phyloP scores from a whole-genome alignment of 2,888 invertebrate genomes.

The Tyria jacobaeae region DNA sequence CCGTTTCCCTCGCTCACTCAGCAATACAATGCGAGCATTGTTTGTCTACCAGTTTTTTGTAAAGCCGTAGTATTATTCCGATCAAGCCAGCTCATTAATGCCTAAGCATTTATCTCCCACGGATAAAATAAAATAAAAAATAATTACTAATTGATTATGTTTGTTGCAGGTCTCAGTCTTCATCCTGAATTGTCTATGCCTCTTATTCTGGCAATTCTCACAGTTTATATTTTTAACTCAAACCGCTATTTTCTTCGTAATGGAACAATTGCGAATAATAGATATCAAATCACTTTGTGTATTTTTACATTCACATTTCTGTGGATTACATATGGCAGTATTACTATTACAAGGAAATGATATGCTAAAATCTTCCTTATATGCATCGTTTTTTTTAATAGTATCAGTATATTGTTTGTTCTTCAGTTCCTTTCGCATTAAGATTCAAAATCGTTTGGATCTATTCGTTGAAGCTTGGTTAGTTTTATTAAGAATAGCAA shows the following conservation, averaged over 20 bases:
- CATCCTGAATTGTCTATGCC: constrained; percentile 76
- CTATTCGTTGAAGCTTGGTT: constrained; percentile 66
- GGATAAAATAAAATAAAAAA: too few species aligned
- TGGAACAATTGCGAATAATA: constrained; percentile 88
- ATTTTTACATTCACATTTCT: constrained; percentile 76
- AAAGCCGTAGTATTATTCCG: too few species aligned
- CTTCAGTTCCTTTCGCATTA: constrained; percentile 69
- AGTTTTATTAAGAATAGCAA: constrained; percentile 58
- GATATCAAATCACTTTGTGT: constrained; percentile 71
- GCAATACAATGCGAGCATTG: too few species aligned
- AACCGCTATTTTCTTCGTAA: constrained; percentile 89
- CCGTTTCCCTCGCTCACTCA: too few species aligned
- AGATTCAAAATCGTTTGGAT: constrained; percentile 64
- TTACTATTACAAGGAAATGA: constrained; percentile 78
- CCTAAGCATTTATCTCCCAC: too few species aligned
- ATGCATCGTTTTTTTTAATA: constrained; percentile 76
- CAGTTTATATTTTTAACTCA: constrained; percentile 94
- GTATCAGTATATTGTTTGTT: constrained; percentile 70
- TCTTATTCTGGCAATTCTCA: constrained; percentile 92
- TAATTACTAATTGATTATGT: not conserved
- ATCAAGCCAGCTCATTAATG: too few species aligned
- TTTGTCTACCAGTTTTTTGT: too few species aligned
- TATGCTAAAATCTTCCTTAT: constrained; percentile 82
- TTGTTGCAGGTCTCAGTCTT: constrained; percentile 72
- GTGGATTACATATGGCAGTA: constrained; percentile 75